Evolutionary conservation across 92 coral and sea anemone species (phyloP).

Genomic region (Anthopleura xanthogrammica): DNA sequence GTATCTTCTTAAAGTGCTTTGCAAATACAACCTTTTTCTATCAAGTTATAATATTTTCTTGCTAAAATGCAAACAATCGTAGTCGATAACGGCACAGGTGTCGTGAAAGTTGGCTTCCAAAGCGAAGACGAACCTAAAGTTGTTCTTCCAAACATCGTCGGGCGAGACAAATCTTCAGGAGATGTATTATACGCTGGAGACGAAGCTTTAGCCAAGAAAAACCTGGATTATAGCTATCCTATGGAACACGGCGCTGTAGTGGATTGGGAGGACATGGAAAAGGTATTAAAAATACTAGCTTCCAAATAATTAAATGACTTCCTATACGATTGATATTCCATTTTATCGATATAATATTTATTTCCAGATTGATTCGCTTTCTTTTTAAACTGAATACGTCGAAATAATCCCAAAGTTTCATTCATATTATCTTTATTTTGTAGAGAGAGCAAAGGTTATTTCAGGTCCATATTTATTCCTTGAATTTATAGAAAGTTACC

Average conservation of each 20-base stretch:
- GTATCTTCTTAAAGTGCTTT: background rate
- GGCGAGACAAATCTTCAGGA: background rate
- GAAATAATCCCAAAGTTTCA: too few species aligned
- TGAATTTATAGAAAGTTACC: too few species aligned
- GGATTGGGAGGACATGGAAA: conserved; percentile 11
- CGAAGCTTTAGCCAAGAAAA: conserved; percentile 1
- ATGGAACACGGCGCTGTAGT: conserved; percentile 7
- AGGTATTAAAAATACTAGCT: background rate
- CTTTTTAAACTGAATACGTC: too few species aligned
- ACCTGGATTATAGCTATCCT: background rate
- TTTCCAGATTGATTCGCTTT: too few species aligned
- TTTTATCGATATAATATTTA: too few species aligned
- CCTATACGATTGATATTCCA: background rate
- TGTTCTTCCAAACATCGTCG: background rate
- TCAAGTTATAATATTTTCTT: background rate
- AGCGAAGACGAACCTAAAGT: conserved; percentile 9
- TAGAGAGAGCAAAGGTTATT: too few species aligned
- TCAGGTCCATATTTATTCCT: too few species aligned
- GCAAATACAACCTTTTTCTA: background rate
- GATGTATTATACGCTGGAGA: background rate
- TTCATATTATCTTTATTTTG: too few species aligned
- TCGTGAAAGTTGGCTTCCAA: background rate
- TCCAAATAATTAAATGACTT: background rate
- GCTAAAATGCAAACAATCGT: background rate
- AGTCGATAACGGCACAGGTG: conserved; percentile 14